Conservation (phyloP, 2,797 vertebrate species). For the Hoplostethus atlanticus region DNA sequence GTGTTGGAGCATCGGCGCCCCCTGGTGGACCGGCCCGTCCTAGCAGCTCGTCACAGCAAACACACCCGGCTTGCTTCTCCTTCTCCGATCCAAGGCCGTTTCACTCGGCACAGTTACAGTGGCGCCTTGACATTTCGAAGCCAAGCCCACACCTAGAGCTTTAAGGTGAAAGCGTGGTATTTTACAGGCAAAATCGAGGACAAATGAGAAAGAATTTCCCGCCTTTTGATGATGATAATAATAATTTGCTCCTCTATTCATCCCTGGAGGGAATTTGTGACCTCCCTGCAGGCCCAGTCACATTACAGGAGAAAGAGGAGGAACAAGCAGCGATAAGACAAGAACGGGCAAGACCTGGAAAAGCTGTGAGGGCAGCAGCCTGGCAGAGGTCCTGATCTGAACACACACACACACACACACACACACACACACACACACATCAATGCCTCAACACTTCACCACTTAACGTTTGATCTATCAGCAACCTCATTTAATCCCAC, state of each 20-base stretch:
- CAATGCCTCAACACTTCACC: not conserved
- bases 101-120: not conserved
- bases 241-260: too few species aligned
- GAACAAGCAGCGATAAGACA: not conserved
- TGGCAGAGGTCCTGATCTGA: too few species aligned
- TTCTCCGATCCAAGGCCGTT: not conserved
- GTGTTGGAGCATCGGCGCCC: slow-evolving; percentile 66
- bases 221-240: too few species aligned
- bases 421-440: not conserved
- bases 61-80: not conserved
- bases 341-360: not conserved
- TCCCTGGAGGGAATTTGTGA: too few species aligned
- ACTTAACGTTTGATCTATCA: not conserved
- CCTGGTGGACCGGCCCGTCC: slow-evolving; percentile 54
- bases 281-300: too few species aligned
- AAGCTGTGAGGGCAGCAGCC: too few species aligned
- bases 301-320: too few species aligned
- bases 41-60: slow-evolving; percentile 28
- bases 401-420: too few species aligned
- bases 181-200: not conserved
- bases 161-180: too few species aligned
- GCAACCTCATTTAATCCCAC: not conserved
- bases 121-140: not conserved
- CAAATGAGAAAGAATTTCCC: not conserved
- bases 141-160: not conserved